phyloP scores from a whole-genome alignment of 2,888 invertebrate species.

The Spicauda simplicius region DNA sequence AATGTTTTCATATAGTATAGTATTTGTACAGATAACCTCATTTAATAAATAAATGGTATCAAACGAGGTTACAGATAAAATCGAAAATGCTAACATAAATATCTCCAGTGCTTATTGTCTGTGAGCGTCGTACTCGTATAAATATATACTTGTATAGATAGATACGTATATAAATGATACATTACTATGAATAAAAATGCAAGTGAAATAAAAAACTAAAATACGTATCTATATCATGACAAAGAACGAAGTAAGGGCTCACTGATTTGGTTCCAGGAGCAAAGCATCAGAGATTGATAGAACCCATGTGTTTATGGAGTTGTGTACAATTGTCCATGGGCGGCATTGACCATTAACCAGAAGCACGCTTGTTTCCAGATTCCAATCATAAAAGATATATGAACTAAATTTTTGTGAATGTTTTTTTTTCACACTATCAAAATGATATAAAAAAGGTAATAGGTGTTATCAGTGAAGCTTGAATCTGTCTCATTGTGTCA shows the following conservation, averaged over 20 bases:
- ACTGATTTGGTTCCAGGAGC: no score
- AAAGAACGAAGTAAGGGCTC: no score
- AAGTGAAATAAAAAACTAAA: not conserved
- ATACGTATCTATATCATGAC: no score
- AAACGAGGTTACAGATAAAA: not conserved
- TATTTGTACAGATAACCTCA: not conserved
- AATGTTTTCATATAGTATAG: not conserved
- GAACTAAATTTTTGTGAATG: not conserved
- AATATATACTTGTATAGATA: no score
- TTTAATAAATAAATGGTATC: not conserved
- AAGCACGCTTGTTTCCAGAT: no score
- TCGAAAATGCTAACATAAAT: not conserved
- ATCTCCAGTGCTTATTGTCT: not conserved
- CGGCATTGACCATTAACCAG: no score
- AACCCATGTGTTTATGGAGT: no score
- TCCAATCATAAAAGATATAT: not conserved
- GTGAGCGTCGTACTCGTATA: not conserved
- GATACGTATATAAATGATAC: not conserved
- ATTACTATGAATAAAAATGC: not conserved
- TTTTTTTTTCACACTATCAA: conserved; percentile 17
- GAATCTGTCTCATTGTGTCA: conserved; percentile 23
- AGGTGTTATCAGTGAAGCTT: conserved; percentile 27
- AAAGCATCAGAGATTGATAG: no score
- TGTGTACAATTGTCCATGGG: no score
- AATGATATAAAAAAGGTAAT: conserved; percentile 11